phyloP scores from a whole-genome alignment of 2,888 invertebrate genomes.

The Cosmia trapezina region DNA sequence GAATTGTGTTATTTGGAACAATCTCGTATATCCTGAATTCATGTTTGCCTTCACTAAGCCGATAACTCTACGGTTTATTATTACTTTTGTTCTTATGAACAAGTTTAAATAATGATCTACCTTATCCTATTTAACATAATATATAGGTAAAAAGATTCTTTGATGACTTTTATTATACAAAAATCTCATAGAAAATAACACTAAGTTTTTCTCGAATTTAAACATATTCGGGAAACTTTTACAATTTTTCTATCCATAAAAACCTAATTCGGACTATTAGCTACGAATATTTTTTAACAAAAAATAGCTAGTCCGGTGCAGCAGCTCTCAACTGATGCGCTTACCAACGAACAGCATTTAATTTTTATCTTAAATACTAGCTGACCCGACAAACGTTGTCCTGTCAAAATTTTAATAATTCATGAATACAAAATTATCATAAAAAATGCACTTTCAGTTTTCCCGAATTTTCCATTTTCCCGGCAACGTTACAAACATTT shows the following conservation, averaged over 20 bases:
- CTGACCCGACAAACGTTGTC: too few species aligned
- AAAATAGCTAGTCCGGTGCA: too few species aligned
- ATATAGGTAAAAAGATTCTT: neutral
- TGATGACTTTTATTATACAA: neutral
- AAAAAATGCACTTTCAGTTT: too few species aligned
- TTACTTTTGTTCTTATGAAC: slow-evolving; percentile 1
- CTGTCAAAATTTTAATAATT: too few species aligned
- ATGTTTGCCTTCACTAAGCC: slow-evolving; percentile 22
- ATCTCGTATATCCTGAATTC: slow-evolving; percentile 35
- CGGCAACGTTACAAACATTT: too few species aligned
- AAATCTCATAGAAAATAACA: neutral
- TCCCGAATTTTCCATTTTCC: too few species aligned
- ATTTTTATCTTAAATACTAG: too few species aligned
- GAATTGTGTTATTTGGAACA: slow-evolving; percentile 21
- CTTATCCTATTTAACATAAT: neutral
- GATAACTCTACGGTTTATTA: slow-evolving; percentile 14
- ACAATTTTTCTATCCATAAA: neutral
- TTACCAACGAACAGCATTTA: too few species aligned
- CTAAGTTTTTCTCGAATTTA: neutral
- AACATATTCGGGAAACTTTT: neutral
- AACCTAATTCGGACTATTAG: neutral
- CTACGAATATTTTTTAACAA: neutral
- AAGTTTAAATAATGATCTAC: too few species aligned
- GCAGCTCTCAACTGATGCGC: too few species aligned
- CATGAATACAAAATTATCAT: too few species aligned